Conservation (phyloP, 2,113 vertebrate species). For the Regulus satrapa region DNA sequence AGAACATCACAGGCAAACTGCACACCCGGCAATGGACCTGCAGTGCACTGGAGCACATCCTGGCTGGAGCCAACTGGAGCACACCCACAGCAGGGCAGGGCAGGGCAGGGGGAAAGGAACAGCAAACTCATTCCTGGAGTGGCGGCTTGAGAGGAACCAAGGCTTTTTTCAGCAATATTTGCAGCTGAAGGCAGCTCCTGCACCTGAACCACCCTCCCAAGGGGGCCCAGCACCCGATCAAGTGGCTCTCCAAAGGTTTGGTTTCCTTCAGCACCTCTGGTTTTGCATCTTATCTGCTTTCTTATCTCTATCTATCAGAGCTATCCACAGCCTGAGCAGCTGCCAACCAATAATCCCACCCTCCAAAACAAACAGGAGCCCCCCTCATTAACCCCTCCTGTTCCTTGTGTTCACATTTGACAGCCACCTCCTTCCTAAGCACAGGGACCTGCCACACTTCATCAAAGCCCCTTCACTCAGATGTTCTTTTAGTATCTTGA, state of each 20-base stretch:
- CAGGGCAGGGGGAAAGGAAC: neutral
- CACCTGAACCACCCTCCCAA: neutral
- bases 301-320: accelerated
- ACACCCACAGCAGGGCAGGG: accelerated
- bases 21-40: neutral
- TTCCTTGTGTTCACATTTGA: neutral
- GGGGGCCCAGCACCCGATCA: neutral
- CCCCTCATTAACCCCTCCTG: neutral
- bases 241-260: neutral
- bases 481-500: neutral
- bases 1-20: neutral
- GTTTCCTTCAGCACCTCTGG: neutral
- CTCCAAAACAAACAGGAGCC: neutral
- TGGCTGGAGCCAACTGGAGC: neutral
- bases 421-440: neutral
- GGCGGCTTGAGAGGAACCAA: neutral
- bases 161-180: neutral
- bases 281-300: neutral
- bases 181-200: neutral
- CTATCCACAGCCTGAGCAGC: neutral
- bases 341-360: neutral
- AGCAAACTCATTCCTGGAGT: neutral
- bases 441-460: neutral
- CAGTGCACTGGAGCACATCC: accelerated
- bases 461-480: neutral